Evolutionary conservation across 37 sponge, comb jelly and placozoan genomes (phyloP).

Genomic region (Amphimedon queenslandica): DNA sequence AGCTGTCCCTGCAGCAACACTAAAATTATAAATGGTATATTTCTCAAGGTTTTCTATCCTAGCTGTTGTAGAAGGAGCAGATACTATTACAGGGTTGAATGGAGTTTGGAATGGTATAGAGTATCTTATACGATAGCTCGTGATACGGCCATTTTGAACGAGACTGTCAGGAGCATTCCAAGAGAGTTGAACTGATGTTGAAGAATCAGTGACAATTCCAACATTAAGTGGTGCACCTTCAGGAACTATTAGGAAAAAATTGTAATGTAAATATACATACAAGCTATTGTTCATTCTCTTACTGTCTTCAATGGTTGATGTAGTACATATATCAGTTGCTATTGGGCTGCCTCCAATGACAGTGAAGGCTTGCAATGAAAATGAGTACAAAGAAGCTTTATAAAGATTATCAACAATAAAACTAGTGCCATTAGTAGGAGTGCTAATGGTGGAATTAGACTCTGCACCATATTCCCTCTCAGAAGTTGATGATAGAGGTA

Average conservation of each 20-base stretch:
- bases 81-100: not conserved
- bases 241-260: not conserved
- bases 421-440: constrained; percentile 2
- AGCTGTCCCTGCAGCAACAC: constrained; percentile 15
- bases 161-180: not conserved
- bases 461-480: not conserved
- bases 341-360: constrained; percentile 24
- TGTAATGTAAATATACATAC: not conserved
- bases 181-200: not conserved
- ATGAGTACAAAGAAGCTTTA: constrained; percentile 18
- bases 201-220: not conserved
- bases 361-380: constrained; percentile 33
- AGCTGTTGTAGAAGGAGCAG: not conserved
- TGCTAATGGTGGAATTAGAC: not conserved
- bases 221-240: not conserved
- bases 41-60: constrained; percentile 10
- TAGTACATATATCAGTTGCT: not conserved
- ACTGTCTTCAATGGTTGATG: constrained; percentile 33
- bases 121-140: not conserved
- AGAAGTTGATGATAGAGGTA: not conserved
- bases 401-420: constrained; percentile 6
- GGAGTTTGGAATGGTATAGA: not conserved
- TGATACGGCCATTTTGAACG: not conserved
- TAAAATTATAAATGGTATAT: constrained; percentile 31
- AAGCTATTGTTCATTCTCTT: constrained; percentile 5